Evolutionary conservation across 2,888 invertebrate genomes (phyloP), one percentile per base, ranked within the genome.

Genomic region (Girardia tigrina): DNA sequence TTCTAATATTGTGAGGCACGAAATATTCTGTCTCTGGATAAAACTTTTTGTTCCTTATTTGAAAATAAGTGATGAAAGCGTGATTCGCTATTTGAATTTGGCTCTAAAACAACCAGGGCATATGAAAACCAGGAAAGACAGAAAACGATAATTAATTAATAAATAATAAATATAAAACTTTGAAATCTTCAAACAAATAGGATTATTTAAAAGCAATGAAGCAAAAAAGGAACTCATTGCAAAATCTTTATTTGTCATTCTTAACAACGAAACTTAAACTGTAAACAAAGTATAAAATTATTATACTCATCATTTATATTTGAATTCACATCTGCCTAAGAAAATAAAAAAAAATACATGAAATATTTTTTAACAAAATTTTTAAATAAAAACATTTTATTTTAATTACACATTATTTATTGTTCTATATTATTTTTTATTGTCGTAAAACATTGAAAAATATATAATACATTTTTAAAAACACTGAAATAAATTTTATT

Each of bases 1-100:
- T 56, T 56, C 23, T 56, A 20, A n/a, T 56, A 56, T 56, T 56
- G 56, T 56, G 56, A 6, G n/a, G 56, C 56, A 56, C 56, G 56
- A 56, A 56, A 56, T 6, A 56, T 16, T 56, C 56, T 56, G n/a
- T 56, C 56, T 56, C 56, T n/a, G n/a, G 56, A 56, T 56, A 56
- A 56, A 56, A 56, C n/a, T 16, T 56, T 56, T 56, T 56, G 20
- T 56, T 56, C 56, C 23, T 56, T 56, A 56, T 56, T 56, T 4
- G 56, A 56, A 56, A 56, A 56, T 56, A 56, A 56, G 4, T 4
- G 56, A 56, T 56, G 56, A 56, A 56, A 56, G 4, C 56, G 56
- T 56, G 56, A 56, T 56, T 56, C 56, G 23, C 56, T 56, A 16
- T 56, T 56, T n/a, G n/a, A 56, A 16, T 4, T 56, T n/a, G 56